Base-by-base conservation (phyloP, 2,888 invertebrate genomes). In the Scaptomyza flava region DNA sequence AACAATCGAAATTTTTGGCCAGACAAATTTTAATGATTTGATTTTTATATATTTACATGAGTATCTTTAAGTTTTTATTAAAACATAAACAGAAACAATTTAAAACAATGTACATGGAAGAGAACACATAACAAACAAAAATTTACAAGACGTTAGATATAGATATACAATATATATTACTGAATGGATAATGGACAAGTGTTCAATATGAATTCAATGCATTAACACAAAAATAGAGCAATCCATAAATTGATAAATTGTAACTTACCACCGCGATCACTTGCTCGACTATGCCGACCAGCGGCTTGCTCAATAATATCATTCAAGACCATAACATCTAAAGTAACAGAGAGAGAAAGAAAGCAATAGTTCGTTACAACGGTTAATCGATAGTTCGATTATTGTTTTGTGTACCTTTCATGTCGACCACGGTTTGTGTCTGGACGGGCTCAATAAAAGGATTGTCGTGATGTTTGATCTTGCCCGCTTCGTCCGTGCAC, bases 251-350 rank as follows among this genome's bases (percentile, higher is more conserved):
- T 34, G 34, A 58, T 42, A 20, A 42, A 9, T 42, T 17, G 27
- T n/a, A 68, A 92, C 94, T 94, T 96, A 97, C 97, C 97, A 95
- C 96, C 96, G 92, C 96, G 96, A 77, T 97, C 97, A 91, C 96
- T 96, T 68, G 95, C 95, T 90, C 96, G 94, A 93, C 97, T 97
- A 90, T 96, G 96, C 91, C 96, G 94, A 81, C 97, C 96, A 67
- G 98, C 96, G 65, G 96, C 98, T 94, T 98, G 98, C 92, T 98
- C 98, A 87, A 98, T 97, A 89, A 99, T 98, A 92, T 98, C 98
- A 92, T 98, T 98, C 89, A 98, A 93, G 87, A 98, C 98, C 97
- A 98, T 97, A 72, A 98, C 98, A 94, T 99, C 98, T 98, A 59
- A 2, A 47, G 8, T 9, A n/a, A 33, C 8, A 51, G 93, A 48